phyloP scores from a whole-genome alignment of 2,888 invertebrate genomes.

The Tiliacea aurago region DNA sequence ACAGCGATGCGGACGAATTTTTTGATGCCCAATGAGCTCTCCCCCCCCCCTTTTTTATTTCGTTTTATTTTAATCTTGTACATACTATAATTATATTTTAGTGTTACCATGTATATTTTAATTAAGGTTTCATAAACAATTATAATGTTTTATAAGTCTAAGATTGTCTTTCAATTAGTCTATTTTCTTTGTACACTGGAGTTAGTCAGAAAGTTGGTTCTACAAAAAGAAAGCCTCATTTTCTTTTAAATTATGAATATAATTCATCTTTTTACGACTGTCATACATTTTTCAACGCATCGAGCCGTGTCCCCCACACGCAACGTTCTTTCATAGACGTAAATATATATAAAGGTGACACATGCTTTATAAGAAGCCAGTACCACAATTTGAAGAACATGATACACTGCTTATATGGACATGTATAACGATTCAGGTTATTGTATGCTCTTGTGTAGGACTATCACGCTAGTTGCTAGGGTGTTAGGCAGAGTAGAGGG shows the following conservation, averaged over 20 bases:
- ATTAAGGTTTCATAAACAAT: no score
- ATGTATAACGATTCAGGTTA: slow-evolving; percentile 13
- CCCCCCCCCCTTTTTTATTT: no score
- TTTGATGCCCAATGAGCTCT: no score
- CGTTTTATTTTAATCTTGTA: no score
- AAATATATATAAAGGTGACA: slow-evolving; percentile 47
- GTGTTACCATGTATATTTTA: no score
- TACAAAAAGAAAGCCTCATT: slow-evolving; percentile 21
- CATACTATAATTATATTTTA: no score
- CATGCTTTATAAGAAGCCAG: slow-evolving; percentile 16
- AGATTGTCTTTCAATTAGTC: neutral
- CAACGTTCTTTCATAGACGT: slow-evolving; percentile 27
- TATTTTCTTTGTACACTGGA: no score
- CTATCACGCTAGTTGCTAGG: neutral
- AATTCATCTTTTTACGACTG: slow-evolving; percentile 23
- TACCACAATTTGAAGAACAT: slow-evolving; percentile 29
- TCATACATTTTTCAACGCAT: slow-evolving; percentile 28
- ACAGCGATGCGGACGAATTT: no score
- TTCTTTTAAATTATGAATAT: slow-evolving; percentile 1
- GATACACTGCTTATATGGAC: slow-evolving; percentile 19
- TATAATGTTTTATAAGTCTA: no score
- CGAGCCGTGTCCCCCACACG: slow-evolving; percentile 49
- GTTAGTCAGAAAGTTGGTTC: neutral
- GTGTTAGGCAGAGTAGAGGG: neutral
- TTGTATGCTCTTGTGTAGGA: slow-evolving; percentile 9